Conservation (phyloP, 2,797 vertebrate genomes). For the Acipenser transmontanus region DNA sequence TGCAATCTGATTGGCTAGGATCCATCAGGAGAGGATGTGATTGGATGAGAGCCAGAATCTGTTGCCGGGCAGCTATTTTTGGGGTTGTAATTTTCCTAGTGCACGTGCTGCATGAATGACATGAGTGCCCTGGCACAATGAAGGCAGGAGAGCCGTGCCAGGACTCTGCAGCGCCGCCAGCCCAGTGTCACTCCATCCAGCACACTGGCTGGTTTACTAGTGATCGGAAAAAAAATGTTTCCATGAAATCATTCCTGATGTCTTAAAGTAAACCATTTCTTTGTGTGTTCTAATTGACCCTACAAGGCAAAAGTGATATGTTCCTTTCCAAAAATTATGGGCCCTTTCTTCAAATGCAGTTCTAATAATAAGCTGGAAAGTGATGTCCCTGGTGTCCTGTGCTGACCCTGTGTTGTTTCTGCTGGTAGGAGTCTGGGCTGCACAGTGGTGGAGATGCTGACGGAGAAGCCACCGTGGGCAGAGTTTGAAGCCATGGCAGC, state of each 20-base stretch:
- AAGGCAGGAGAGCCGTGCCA: conserved; percentile 11
- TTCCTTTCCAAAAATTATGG: too few relatives aligned
- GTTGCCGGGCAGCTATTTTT: conserved; percentile 66
- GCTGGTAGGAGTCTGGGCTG: conserved; percentile 84
- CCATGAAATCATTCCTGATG: conserved; percentile 40
- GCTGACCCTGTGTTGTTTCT: conserved; percentile 14
- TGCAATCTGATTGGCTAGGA: conserved; percentile 71
- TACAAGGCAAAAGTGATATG: too few relatives aligned
- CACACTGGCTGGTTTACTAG: too few relatives aligned
- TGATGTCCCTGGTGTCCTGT: not conserved
- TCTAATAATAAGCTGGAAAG: not conserved
- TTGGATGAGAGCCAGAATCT: conserved; percentile 48
- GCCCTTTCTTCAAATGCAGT: not conserved
- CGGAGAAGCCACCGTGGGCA: conserved; percentile 94
- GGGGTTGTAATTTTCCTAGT: conserved; percentile 44
- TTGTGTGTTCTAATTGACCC: too few relatives aligned
- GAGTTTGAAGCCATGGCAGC: conserved; percentile 97
- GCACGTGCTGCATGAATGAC: conserved; percentile 8
- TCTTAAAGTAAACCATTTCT: too few relatives aligned
- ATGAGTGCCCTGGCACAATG: too few relatives aligned
- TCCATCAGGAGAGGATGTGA: conserved; percentile 55
- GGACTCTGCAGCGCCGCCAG: conserved; percentile 13
- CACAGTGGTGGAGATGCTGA: conserved; percentile 97
- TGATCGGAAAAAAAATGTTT: conserved; percentile 24
- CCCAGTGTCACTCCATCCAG: not conserved